Evolutionary conservation across 2,888 invertebrate species (phyloP).

Genomic region (Bruchidius siliquastri): DNA sequence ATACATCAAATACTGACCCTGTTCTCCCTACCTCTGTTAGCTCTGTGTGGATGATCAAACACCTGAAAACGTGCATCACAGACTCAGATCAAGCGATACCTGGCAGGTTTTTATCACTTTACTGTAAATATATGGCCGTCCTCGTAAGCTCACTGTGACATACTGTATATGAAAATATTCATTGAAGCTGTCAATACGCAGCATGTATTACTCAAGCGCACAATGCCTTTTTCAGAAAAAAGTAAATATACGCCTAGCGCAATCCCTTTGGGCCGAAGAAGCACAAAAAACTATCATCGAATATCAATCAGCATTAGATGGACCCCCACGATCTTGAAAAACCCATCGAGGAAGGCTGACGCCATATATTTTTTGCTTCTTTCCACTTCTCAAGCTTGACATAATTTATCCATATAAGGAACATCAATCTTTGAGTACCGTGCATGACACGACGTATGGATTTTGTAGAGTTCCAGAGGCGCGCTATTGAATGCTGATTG

Average conservation of each 20-base stretch:
- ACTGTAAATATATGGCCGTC: not conserved
- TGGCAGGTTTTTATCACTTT: no score
- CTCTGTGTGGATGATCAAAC: no score
- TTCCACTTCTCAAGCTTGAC: constrained; percentile 11
- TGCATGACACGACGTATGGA: constrained; percentile 29
- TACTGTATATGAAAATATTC: not conserved
- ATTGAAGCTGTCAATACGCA: not conserved
- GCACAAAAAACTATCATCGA: not conserved
- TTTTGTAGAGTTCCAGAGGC: not conserved
- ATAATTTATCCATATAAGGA: constrained; percentile 37
- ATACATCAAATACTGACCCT: no score
- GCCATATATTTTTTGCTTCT: not conserved
- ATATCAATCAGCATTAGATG: not conserved
- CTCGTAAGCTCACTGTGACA: not conserved
- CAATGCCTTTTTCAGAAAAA: not conserved
- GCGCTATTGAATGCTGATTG: not conserved
- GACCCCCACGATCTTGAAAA: not conserved
- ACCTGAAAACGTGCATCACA: no score
- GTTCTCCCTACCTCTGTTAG: no score
- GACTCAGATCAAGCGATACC: no score
- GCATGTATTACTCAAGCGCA: not conserved
- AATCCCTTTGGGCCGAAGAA: not conserved
- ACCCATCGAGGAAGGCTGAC: not conserved
- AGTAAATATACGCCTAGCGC: not conserved
- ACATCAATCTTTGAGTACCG: constrained; percentile 43